Evolutionary conservation across 2,888 invertebrate species (phyloP).

Genomic region (Dynastes tityus): DNA sequence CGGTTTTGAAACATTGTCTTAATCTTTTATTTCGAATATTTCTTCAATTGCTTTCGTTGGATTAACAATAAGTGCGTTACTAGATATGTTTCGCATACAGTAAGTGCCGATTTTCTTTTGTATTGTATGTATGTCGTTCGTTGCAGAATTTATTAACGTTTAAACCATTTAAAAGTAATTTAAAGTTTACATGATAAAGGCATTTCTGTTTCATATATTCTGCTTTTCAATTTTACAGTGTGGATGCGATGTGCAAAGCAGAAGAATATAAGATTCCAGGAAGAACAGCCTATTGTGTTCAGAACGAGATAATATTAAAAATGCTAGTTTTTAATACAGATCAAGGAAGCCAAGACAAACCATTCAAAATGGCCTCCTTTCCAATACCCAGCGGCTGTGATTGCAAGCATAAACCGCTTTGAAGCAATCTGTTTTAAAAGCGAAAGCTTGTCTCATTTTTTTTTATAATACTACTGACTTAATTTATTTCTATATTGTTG

Average conservation of each 20-base stretch:
- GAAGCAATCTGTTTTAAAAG: neutral
- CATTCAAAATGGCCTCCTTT: constrained; percentile 16
- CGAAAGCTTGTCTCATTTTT: too few relatives aligned
- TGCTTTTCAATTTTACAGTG: constrained; percentile 18
- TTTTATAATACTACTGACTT: neutral
- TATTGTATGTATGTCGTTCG: too few relatives aligned
- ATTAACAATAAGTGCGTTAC: too few relatives aligned
- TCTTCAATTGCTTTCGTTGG: too few relatives aligned
- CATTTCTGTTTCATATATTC: neutral
- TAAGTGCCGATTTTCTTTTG: too few relatives aligned
- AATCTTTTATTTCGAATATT: too few relatives aligned
- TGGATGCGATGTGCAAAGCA: neutral
- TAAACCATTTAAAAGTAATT: too few relatives aligned
- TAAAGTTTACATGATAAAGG: too few relatives aligned
- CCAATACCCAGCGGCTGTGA: constrained; percentile 27
- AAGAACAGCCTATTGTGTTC: neutral
- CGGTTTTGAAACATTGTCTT: too few relatives aligned
- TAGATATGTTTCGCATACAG: too few relatives aligned
- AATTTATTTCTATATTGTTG: neutral
- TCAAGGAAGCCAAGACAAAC: neutral
- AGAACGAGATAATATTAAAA: constrained; percentile 13
- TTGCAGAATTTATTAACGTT: too few relatives aligned
- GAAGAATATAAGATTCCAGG: neutral
- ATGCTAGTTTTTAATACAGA: constrained; percentile 11
- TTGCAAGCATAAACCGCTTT: constrained; percentile 9